Evolutionary conservation across 2,888 invertebrate species (phyloP), one percentile per base, ranked within the genome.

Genomic region (Lysandra coridon): DNA sequence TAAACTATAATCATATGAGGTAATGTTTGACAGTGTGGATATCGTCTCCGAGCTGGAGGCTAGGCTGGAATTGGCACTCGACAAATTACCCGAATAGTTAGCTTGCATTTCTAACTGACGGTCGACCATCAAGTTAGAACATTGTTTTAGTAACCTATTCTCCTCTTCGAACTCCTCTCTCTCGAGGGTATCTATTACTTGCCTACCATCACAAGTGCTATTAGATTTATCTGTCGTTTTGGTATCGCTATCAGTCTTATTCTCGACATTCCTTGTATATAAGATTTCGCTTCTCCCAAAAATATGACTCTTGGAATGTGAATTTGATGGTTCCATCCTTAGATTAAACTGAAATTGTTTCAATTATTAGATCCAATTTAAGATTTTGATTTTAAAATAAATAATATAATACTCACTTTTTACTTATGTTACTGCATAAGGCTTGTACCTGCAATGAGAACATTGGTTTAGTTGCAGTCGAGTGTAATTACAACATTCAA

Each of bases 241-340:
- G 81, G 84, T 84, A 79, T 87, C 85, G 82, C 84, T 88, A 84
- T 91, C 92, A 92, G 91, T 92, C 89, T 92, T 91, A 85, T 85
- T 88, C 85, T 93, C 92, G 86, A 85, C 84, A 85, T 88, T 87
- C 81, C 82, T 86, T 82, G 89, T 87, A 82, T 85, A 90, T 79
- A 88, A 86, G 82, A 84, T 87, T 82, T 84, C 85, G 73, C 87
- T 83, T 84, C 86, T 90, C 79, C 91, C 89, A 84, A 85, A 91
- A 83, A 90, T 86, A 82, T 91, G 89, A 88, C 88, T 87, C 81
- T 87, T 87, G 80, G 88, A 88, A 83, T 87, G 90, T 81, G 92
- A 91, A 87, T 92, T 92, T 90, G 92, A 87, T 88, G 93, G 92
- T 86, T 94, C 93, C 94, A 94, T 94, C 83, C 85, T 91, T 86